A percentile compares a stretch with the other conserved stretches of the same genome.
Conservation (phyloP, 2,888 invertebrate species). For the Dryobota labecula region DNA sequence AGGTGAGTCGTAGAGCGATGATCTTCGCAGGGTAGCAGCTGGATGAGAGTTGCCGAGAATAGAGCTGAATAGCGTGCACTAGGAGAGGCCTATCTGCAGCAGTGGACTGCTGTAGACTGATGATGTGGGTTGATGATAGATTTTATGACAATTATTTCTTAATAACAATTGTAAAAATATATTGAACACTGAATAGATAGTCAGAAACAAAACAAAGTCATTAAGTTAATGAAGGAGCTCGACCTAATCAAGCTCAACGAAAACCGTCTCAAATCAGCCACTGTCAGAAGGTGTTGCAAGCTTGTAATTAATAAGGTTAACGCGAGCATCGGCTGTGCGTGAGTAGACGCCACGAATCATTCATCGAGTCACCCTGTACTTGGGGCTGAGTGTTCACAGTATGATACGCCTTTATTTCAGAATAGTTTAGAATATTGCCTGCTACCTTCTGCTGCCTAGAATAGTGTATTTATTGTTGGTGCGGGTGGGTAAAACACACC, state of each 20-base stretch:
- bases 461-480: neutral
- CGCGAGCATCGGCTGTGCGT: conserved; percentile 51
- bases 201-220: conserved; percentile 24
- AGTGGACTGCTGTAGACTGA: too few species aligned
- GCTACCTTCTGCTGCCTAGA: neutral
- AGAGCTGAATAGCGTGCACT: too few species aligned
- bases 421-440: too few species aligned
- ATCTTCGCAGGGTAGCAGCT: too few species aligned
- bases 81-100: too few species aligned
- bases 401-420: neutral
- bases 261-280: conserved; percentile 40
- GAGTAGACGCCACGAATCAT: conserved; percentile 54
- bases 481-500: neutral
- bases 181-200: neutral
- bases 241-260: conserved; percentile 36
- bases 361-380: conserved; percentile 56
- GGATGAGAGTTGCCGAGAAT: too few species aligned
- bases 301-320: conserved; percentile 63
- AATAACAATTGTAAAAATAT: too few species aligned
- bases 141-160: too few species aligned
- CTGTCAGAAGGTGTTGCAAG: conserved; percentile 55
- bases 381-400: conserved; percentile 45
- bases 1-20: too few species aligned
- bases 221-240: conserved; percentile 35
- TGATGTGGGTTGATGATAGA: too few species aligned